Percentiles rank a stretch among this genome's conserved stretches.
phyloP scores from a whole-genome alignment of 2,113 vertebrate species.

The Litocranius walleri region DNA sequence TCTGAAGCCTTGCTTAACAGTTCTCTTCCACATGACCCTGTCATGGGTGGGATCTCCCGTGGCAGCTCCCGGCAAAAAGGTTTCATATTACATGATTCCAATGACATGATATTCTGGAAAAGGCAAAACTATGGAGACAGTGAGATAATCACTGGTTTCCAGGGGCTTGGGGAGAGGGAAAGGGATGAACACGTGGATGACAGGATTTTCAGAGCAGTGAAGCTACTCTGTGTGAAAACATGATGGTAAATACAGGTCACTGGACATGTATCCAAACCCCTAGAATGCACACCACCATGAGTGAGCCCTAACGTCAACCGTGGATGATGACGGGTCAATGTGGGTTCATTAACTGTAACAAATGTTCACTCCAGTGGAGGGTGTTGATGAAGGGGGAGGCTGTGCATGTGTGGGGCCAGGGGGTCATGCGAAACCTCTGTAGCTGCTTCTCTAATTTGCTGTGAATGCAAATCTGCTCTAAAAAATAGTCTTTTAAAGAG shows the following conservation, averaged over 20 bases:
- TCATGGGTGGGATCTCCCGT: too few species aligned
- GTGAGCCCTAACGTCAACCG: background rate
- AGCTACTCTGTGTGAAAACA: too few species aligned
- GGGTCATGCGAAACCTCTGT: background rate
- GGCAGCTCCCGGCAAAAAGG: too few species aligned
- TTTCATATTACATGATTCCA: background rate
- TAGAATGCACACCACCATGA: background rate
- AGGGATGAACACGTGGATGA: too few species aligned
- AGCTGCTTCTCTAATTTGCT: background rate
- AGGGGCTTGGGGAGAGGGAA: too few species aligned
- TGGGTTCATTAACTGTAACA: background rate
- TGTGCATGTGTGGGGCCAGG: fast-evolving
- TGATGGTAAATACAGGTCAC: background rate
- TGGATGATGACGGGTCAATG: fast-evolving
- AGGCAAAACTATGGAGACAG: background rate
- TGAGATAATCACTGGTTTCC: background rate
- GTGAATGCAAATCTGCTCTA: background rate
- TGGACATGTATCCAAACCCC: background rate
- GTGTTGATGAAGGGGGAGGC: background rate
- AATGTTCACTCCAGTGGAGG: background rate
- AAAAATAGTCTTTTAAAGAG: background rate
- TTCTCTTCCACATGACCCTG: too few species aligned
- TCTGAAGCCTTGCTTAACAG: too few species aligned
- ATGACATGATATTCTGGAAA: background rate
- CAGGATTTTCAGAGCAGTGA: background rate